Evolutionary conservation across 1,140 invertebrate genomes (phyloP).

Genomic region (Drosophila auraria): DNA sequence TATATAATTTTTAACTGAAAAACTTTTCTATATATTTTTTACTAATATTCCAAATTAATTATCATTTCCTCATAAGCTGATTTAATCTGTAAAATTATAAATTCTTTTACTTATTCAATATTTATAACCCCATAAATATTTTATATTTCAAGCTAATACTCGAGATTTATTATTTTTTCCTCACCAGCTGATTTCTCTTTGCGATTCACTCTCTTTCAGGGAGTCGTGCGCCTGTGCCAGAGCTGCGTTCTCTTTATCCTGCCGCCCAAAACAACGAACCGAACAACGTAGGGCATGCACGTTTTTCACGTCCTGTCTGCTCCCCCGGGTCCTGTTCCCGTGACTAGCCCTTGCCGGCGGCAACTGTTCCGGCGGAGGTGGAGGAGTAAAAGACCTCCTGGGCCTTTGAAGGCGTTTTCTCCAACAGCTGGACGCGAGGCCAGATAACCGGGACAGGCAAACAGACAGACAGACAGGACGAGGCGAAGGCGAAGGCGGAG

Average conservation of each 20-base stretch:
- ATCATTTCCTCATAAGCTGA: no score
- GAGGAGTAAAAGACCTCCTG: not conserved
- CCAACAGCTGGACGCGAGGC: constrained; percentile 48
- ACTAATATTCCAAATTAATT: no score
- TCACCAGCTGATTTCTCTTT: constrained; percentile 27
- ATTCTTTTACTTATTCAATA: not conserved
- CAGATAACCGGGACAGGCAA: constrained; percentile 44
- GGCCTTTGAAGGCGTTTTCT: constrained; percentile 6
- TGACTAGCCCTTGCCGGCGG: constrained; percentile 72
- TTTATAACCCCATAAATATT: not conserved
- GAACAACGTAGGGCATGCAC: constrained; percentile 35
- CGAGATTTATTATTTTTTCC: constrained; percentile 1
- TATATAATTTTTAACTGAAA: no score
- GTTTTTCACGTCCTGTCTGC: constrained; percentile 39
- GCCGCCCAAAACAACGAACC: constrained; percentile 21
- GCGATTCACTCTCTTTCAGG: constrained; percentile 1
- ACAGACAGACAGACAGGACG: constrained; percentile 15
- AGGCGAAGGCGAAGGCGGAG: no score
- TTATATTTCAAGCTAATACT: no score
- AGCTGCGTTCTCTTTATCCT: constrained; percentile 9
- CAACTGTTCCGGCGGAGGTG: constrained; percentile 25
- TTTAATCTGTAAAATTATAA: no score
- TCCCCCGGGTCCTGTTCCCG: constrained; percentile 32
- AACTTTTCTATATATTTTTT: no score
- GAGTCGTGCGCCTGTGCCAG: constrained; percentile 33